Base-by-base conservation (phyloP, 2,113 vertebrate genomes). In the Passer domesticus region DNA sequence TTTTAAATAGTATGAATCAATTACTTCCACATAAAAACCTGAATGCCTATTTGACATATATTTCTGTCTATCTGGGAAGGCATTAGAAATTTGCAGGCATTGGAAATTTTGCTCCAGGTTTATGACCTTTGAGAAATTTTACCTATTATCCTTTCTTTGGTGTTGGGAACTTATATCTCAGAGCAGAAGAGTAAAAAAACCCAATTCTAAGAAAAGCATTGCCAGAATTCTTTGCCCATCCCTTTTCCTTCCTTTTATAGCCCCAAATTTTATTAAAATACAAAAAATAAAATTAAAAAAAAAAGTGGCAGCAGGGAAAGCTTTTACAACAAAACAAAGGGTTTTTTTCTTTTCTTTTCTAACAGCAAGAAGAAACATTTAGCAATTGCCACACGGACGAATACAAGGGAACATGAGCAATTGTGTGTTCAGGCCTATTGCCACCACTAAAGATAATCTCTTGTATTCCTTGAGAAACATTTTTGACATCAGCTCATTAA, bases 291-390 rank as follows among this genome's bases (percentile, higher is more conserved):
- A 30, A 20, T 44, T 19, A 19, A 4, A 41, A 31, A 35, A 27
- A 3, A 11, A n/a, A 11, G 7, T 5, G 2, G 5, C 53, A 2
- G 39, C 43, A 2, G 4, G 8, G 4, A 22, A 60, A 22, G 9
- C 3, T 60, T 83, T 83, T 50, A 56, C 11, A 49, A 62, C 16
- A 47, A 92, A 87, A 44, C 4, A 80, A 47, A 35, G 7, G 7
- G 43, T 46, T 21, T 13, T 3, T 47, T 55, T 41, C 47, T 47
- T 59, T 27, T 3, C 7, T 39, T 33, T 82, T 53, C 76, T 90
- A 43, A 39, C 8, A 67, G 9, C 35, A 62, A 47, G 35, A 47
- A 27, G 41, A 44, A 43, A 63, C 9, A 49, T 53, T 70, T 59
- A 85, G 12, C 8, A 68, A 70, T 75, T 58, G 4, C 13, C 25